Conservation (phyloP, 2,797 vertebrate genomes). For the Euthynnus affinis region DNA sequence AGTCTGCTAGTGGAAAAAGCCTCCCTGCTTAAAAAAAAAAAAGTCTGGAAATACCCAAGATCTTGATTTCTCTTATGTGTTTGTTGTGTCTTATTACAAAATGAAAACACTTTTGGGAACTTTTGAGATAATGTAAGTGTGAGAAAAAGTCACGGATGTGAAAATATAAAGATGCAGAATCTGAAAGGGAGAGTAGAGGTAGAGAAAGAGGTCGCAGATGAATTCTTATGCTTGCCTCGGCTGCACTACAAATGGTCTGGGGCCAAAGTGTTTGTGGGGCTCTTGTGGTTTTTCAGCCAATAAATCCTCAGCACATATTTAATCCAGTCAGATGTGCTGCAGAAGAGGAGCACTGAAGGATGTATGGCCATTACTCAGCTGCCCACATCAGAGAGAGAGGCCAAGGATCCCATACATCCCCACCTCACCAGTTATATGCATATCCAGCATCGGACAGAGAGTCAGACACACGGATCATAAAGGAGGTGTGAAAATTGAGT, state of each 20-base stretch:
- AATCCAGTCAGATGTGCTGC: slow-evolving; percentile 84
- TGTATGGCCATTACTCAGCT: slow-evolving; percentile 82
- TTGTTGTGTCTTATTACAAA: slow-evolving; percentile 17
- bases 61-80: slow-evolving; percentile 11
- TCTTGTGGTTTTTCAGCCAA: slow-evolving; percentile 86
- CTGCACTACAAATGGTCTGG: slow-evolving; percentile 73
- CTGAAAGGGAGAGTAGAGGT: slow-evolving; percentile 35
- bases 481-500: slow-evolving; percentile 69
- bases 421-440: slow-evolving; percentile 52
- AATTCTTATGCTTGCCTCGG: slow-evolving; percentile 70
- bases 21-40: neutral
- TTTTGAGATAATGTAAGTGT: slow-evolving; percentile 1
- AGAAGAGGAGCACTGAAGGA: slow-evolving; percentile 80
- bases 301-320: slow-evolving; percentile 86
- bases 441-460: slow-evolving; percentile 31
- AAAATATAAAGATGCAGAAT: slow-evolving; percentile 5
- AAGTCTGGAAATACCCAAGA: slow-evolving; percentile 36
- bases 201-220: slow-evolving; percentile 62
- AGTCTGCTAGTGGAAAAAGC: slow-evolving; percentile 49
- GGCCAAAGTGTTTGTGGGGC: slow-evolving; percentile 83
- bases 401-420: slow-evolving; percentile 47
- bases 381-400: slow-evolving; percentile 82
- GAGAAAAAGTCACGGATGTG: slow-evolving; percentile 2
- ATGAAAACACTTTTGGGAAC: slow-evolving; percentile 9
- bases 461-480: slow-evolving; percentile 51